A percentile compares a stretch with the other conserved stretches of the same genome.
phyloP scores from a whole-genome alignment of 1,140 invertebrate genomes.

The Drosophila chauvacae region DNA sequence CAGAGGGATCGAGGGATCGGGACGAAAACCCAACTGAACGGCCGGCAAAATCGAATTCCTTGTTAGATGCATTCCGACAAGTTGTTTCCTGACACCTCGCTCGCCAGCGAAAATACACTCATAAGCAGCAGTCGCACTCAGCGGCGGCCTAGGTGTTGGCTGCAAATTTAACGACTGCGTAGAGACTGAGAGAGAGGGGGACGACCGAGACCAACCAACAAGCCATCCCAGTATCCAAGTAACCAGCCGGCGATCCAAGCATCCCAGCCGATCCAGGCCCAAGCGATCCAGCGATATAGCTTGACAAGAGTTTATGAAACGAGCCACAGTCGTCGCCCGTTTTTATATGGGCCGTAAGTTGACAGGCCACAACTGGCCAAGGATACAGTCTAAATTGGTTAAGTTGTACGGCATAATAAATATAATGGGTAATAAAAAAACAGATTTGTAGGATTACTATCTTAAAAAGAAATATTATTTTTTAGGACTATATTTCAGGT shows the following conservation, averaged over 20 bases:
- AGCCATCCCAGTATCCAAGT: conserved; percentile 1
- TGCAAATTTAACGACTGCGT: conserved; percentile 70
- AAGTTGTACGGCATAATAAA: neutral
- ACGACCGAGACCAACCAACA: conserved; percentile 13
- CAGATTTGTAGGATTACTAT: neutral
- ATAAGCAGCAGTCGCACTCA: conserved; percentile 54
- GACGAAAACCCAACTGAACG: conserved; percentile 52
- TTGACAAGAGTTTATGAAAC: conserved; percentile 83
- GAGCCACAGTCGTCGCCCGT: conserved; percentile 68
- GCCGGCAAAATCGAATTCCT: conserved; percentile 83
- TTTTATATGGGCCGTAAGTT: conserved; percentile 73
- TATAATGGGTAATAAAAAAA: neutral
- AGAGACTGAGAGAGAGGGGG: neutral
- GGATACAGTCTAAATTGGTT: conserved; percentile 16
- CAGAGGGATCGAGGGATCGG: conserved; percentile 23
- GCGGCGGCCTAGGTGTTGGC: conserved; percentile 69
- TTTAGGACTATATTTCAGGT: neutral
- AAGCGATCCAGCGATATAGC: conserved; percentile 53
- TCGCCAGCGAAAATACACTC: conserved; percentile 71
- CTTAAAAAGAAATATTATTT: neutral
- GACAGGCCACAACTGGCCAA: conserved; percentile 56
- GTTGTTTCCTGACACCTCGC: conserved; percentile 84
- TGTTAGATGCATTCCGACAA: conserved; percentile 84
- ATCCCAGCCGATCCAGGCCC: conserved; percentile 19
- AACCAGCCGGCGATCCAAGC: conserved; percentile 5